Evolutionary conservation across 2,888 invertebrate species (phyloP).

Genomic region (Artemia sinica): DNA sequence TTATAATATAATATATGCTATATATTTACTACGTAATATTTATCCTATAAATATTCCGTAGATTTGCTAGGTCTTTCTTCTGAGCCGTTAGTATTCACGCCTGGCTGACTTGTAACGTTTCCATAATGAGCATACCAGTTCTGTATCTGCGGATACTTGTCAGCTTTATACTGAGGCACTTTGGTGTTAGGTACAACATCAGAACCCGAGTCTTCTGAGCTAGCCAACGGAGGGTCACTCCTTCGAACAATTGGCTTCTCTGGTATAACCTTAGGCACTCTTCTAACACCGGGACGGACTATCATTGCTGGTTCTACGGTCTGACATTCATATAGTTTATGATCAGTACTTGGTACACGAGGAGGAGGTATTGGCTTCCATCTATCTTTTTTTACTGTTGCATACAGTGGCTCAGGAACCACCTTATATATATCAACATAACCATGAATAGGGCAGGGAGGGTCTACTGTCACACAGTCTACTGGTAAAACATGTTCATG

Average conservation of each 20-base stretch:
- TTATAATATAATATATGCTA: too few relatives aligned
- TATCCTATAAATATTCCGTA: too few relatives aligned
- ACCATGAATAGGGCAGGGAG: background rate
- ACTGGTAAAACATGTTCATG: background rate
- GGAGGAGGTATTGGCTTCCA: constrained; percentile 8
- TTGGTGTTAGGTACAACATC: background rate
- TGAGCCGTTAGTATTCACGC: too few relatives aligned
- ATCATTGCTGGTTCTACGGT: constrained; percentile 19
- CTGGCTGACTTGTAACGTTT: too few relatives aligned
- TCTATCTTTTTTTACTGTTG: constrained; percentile 12
- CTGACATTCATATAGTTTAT: background rate
- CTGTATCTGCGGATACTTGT: too few relatives aligned
- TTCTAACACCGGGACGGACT: constrained; percentile 19
- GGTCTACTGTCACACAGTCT: constrained; percentile 9
- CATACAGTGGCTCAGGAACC: background rate
- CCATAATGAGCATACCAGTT: too few relatives aligned
- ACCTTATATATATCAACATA: background rate
- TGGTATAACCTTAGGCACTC: background rate
- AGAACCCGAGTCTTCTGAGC: constrained; percentile 4
- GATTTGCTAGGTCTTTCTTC: too few relatives aligned
- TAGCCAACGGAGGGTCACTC: background rate
- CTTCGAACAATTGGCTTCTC: background rate
- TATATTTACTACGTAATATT: too few relatives aligned
- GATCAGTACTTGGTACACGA: background rate
- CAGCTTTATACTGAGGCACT: too few relatives aligned